A percentile compares a stretch with the other conserved stretches of the same genome.
Evolutionary conservation across 2,113 vertebrate species (phyloP).

Genomic region (Percopsis transmontana): DNA sequence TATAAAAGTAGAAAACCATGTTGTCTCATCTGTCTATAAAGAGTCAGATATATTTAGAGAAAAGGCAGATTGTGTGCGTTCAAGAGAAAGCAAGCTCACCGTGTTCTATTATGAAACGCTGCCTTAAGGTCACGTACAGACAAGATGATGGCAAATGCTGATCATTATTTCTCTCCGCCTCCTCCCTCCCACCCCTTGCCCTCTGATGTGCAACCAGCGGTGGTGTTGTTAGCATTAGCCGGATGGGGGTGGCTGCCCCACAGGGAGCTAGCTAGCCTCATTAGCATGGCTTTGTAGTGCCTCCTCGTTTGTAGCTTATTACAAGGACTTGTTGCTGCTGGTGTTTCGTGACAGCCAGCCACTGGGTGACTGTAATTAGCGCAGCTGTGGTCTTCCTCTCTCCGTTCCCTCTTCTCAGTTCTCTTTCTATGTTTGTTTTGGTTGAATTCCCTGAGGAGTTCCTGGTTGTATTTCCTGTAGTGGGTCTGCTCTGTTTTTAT

Average conservation of each 20-base stretch:
- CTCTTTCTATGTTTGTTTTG: neutral
- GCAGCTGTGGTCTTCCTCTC: constrained; percentile 20
- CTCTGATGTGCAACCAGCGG: constrained; percentile 34
- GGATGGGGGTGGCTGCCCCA: constrained; percentile 45
- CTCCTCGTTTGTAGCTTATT: constrained; percentile 64
- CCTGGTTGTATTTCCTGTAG: constrained; percentile 7
- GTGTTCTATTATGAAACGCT: constrained; percentile 14
- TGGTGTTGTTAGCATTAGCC: constrained; percentile 20
- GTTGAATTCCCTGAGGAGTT: constrained; percentile 10
- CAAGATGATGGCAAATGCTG: constrained; percentile 34
- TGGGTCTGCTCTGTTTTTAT: constrained; percentile 1
- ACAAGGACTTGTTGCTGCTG: constrained; percentile 52
- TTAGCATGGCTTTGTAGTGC: constrained; percentile 72
- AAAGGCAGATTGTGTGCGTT: constrained; percentile 7
- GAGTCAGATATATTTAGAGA: neutral
- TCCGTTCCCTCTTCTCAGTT: neutral
- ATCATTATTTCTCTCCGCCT: constrained; percentile 45
- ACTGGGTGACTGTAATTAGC: constrained; percentile 48
- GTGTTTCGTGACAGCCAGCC: constrained; percentile 36
- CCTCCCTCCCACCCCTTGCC: constrained; percentile 31
- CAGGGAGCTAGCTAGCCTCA: constrained; percentile 50
- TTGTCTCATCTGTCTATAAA: constrained; percentile 4
- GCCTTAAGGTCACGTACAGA: constrained; percentile 31
- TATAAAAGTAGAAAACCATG: no score
- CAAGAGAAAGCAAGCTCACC: constrained; percentile 9